Conservation (phyloP, 2,113 vertebrate species). For the Pterocles gutturalis region DNA sequence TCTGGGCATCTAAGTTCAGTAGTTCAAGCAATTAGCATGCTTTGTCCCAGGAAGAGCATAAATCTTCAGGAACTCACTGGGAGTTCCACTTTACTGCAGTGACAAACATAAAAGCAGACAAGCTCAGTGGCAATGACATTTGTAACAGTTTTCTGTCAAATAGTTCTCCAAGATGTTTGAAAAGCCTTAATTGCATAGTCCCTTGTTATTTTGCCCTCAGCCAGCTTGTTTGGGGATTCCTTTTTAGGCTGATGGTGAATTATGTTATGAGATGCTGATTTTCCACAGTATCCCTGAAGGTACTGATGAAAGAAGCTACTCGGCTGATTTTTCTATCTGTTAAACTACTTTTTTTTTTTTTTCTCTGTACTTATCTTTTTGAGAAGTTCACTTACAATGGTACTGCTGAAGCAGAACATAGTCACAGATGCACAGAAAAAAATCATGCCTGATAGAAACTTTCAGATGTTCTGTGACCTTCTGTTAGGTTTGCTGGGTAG, state of each 20-base stretch:
- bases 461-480: not conserved
- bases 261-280: not conserved
- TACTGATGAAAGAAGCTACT: not conserved
- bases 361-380: not conserved
- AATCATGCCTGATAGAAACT: not conserved
- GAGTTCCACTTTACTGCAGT: not conserved
- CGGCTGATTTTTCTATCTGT: not conserved
- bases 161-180: not conserved
- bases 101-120: not conserved
- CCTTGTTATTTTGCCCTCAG: not conserved
- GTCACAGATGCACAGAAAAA: not conserved
- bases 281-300: not conserved
- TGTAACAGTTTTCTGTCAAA: not conserved
- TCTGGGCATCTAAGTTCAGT: not conserved
- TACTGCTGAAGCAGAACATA: not conserved
- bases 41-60: not conserved
- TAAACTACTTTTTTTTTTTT: not conserved
- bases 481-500: not conserved
- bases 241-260: not conserved
- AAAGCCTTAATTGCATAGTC: not conserved
- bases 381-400: not conserved
- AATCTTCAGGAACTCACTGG: not conserved
- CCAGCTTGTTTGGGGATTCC: not conserved
- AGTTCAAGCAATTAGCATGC: not conserved
- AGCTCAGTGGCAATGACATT: not conserved